Percentiles rank a stretch among this genome's conserved stretches.
phyloP scores from a whole-genome alignment of 1,140 invertebrate species.

The Magallana gigas region DNA sequence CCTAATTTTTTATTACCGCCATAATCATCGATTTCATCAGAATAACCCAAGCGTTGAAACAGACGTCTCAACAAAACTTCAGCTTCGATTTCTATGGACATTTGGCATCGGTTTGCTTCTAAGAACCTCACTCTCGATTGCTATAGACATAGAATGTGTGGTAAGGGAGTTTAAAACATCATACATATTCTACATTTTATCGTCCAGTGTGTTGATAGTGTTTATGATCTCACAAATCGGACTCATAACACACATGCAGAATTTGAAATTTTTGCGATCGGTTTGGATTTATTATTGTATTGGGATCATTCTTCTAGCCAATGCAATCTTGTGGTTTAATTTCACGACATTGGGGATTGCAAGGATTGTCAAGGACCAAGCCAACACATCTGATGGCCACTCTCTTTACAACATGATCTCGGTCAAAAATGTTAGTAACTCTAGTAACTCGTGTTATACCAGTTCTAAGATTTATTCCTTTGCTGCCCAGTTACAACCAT shows the following conservation, averaged over 20 bases:
- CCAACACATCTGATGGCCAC: neutral
- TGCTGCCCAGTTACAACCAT: neutral
- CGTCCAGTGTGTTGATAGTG: no score
- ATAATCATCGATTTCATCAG: neutral
- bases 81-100: neutral
- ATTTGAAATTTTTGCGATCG: neutral
- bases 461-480: neutral
- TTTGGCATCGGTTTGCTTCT: neutral
- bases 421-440: neutral
- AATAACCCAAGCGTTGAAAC: neutral
- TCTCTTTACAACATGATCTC: no score
- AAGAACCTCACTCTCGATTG: neutral
- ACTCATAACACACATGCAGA: neutral
- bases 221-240: neutral
- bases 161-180: no score
- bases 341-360: neutral
- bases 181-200: no score
- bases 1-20: neutral
- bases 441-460: neutral
- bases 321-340: neutral
- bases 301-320: slow-evolving; percentile 8
- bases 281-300: neutral
- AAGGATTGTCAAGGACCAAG: neutral
- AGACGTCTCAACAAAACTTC: neutral
- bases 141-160: neutral